Conservation (phyloP, 2,797 vertebrate species). For the Toxotes lorentzi region DNA sequence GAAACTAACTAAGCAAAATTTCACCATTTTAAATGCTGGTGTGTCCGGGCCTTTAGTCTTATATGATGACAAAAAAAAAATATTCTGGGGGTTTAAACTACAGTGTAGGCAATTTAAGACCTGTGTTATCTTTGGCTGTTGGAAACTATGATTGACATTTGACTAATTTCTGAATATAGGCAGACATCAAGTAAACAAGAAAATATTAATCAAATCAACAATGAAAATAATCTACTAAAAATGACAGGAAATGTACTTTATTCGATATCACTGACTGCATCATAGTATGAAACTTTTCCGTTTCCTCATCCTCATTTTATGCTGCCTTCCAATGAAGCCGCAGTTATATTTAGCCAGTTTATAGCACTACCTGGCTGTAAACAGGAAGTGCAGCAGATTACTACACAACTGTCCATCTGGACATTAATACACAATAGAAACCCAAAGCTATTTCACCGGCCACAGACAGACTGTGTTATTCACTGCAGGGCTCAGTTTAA, state of each 20-base stretch:
- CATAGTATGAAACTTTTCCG: slow-evolving; percentile 4
- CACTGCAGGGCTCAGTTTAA: slow-evolving; percentile 52
- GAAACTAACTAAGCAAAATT: too few relatives aligned
- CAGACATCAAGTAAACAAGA: neutral
- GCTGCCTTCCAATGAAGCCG: slow-evolving; percentile 32
- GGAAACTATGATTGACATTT: too few relatives aligned
- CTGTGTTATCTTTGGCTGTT: too few relatives aligned
- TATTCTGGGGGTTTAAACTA: too few relatives aligned
- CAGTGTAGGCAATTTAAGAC: too few relatives aligned
- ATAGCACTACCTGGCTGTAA: slow-evolving; percentile 68
- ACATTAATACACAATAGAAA: slow-evolving; percentile 75
- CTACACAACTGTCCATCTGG: slow-evolving; percentile 76
- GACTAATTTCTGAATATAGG: neutral
- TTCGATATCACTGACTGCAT: neutral
- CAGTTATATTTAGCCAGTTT: slow-evolving; percentile 61
- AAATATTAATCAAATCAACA: neutral
- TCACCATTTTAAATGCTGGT: neutral
- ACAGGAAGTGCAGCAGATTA: slow-evolving; percentile 77
- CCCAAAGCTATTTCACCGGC: slow-evolving; percentile 61
- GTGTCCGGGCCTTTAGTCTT: neutral
- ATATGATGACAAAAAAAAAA: neutral
- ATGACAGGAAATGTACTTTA: neutral
- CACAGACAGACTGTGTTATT: slow-evolving; percentile 64
- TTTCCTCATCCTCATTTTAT: slow-evolving; percentile 24
- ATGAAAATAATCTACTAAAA: neutral